These are phyloP conservation scores for Octodonta nipae DNA, from an alignment of 2,888 invertebrate genomes.

Conservation along the genomic window DNA sequence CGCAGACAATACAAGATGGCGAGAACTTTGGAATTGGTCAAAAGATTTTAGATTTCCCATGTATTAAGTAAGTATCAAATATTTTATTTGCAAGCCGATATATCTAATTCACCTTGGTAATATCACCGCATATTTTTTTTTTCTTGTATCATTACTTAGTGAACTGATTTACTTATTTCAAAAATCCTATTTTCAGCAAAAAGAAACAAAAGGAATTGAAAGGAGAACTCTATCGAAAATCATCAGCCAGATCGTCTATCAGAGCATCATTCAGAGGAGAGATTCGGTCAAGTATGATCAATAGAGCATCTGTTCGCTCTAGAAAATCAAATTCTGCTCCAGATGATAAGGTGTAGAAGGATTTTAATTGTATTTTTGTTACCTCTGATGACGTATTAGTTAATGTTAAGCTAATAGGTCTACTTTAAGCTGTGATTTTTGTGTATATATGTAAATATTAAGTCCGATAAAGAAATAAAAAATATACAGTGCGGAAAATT, in stretches of 20 bases:
- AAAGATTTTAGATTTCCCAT: slow-evolving; percentile 70
- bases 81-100: slow-evolving; percentile 1
- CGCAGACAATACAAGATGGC: slow-evolving; percentile 74
- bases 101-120: no score
- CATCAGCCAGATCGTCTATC: slow-evolving; percentile 38
- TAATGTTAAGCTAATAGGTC: slow-evolving; percentile 5
- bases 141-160: no score
- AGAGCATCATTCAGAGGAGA: slow-evolving; percentile 52
- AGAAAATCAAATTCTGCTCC: slow-evolving; percentile 30
- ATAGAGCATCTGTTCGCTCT: slow-evolving; percentile 40
- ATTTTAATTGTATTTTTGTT: slow-evolving; percentile 6
- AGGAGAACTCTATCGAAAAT: slow-evolving; percentile 20
- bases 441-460: no score
- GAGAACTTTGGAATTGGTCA: slow-evolving; percentile 73
- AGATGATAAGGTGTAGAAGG: slow-evolving; percentile 17
- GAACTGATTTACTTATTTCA: no score
- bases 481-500: no score
- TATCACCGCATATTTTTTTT: no score
- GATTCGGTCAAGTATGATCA: slow-evolving; percentile 46
- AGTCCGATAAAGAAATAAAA: no score
- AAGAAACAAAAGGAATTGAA: slow-evolving; percentile 16
- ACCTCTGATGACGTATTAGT: slow-evolving; percentile 1
- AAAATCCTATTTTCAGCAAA: slow-evolving; percentile 13
- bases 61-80: slow-evolving; percentile 43
- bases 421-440: slow-evolving; percentile 5